These are phyloP conservation scores for Halcyon senegalensis DNA, from an alignment of 2,113 vertebrate genomes.

Conservation along the genomic window DNA sequence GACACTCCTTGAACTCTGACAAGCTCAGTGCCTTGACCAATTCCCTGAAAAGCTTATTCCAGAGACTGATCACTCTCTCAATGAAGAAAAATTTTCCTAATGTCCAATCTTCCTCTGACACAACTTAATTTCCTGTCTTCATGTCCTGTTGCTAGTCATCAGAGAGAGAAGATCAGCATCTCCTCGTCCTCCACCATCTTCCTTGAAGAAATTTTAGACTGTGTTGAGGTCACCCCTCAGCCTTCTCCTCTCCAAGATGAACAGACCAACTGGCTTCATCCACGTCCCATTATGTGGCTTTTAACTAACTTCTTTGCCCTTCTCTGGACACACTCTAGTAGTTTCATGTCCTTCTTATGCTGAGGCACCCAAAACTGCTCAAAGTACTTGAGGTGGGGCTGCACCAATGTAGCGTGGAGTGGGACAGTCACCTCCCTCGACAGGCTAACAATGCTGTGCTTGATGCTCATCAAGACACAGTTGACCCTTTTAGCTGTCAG, in stretches of 20 bases:
- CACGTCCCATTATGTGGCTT: rapidly evolving
- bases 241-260: background rate
- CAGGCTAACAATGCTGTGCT: rapidly evolving
- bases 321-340: background rate
- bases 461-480: too few relatives aligned
- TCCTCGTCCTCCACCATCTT: rapidly evolving
- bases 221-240: background rate
- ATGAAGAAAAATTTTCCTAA: background rate
- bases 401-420: too few relatives aligned
- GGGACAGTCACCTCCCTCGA: background rate
- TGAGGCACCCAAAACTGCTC: background rate
- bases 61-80: background rate
- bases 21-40: background rate
- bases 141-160: background rate
- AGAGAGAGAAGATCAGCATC: background rate
- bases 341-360: background rate
- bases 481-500: background rate
- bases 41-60: background rate
- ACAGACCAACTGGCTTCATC: background rate
- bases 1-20: background rate
- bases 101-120: too few relatives aligned
- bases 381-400: rapidly evolving
- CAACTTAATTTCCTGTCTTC: background rate
- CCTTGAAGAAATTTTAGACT: background rate
- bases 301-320: background rate